Evolutionary conservation across 2,113 vertebrate species (phyloP), one percentile per base, ranked within the genome.

Genomic region (Octodon degus): DNA sequence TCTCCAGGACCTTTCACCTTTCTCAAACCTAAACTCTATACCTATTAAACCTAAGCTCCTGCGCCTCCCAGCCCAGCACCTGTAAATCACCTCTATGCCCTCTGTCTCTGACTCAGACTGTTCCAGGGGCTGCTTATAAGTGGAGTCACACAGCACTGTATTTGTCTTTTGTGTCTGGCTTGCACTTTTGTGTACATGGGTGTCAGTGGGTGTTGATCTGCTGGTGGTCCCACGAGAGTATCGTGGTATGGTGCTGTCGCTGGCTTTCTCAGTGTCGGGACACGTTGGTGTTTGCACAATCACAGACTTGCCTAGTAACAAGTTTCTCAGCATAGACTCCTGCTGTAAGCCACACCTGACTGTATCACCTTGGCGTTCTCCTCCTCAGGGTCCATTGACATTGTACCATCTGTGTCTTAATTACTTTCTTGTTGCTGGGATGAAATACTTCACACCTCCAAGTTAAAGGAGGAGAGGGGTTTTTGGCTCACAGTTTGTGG

Each of bases 11-110:
- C 2, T 30, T n/a, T n/a, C 13, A 43, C 60, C 40, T 22, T 68
- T 62, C 82, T 55, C 92, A 62, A 17, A 37, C 50, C 7, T 50
- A 20, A 62, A 50, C 40, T 70, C 13, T 20, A 47, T 12, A 34
- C 50, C 60, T 10, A 27, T 37, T 32, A 86, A 80, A 32, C 53
- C 17, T 20, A 12, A 19, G 32, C 40, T 32, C 62, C 30, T 25
- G 43, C 0, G 22, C 13, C 40, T 27, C 53, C 2, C 4, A 5
- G 40, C 53, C 74, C 13, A 11, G 13, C 40, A 55, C 72, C 17
- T 6, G 32, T 40, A 25, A 2, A 6, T 63, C 25, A 0, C 40
- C 12, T n/a, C 40, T 47, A 0, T 14, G 2, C 70, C 27, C 14
- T n/a, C 79, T 43, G 22, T 94, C 60, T 47, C 1, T 25, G 37